Conservation (phyloP, 2,797 vertebrate genomes). For the Clarias pachynema region DNA sequence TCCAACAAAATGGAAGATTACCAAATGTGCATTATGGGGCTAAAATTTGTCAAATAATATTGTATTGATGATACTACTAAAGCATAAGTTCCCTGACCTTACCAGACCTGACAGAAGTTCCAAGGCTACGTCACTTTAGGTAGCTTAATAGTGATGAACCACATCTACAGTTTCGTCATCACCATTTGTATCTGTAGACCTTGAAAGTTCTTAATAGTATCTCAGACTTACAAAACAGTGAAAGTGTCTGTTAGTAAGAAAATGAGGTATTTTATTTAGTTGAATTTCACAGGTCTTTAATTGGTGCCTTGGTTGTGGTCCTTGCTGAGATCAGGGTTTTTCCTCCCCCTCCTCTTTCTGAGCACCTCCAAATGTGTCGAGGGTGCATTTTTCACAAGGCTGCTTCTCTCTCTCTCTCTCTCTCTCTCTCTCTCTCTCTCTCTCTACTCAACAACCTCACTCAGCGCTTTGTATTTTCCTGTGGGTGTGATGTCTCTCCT, state of each 20-base stretch:
- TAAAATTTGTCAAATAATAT: neutral
- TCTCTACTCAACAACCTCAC: slow-evolving; percentile 71
- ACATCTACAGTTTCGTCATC: slow-evolving; percentile 41
- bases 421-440: slow-evolving; percentile 59
- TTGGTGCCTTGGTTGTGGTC: slow-evolving; percentile 78
- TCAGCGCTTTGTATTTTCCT: slow-evolving; percentile 81
- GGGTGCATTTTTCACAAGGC: slow-evolving; percentile 74
- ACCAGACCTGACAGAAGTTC: slow-evolving; percentile 63
- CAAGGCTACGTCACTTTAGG: slow-evolving; percentile 65
- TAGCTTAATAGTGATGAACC: slow-evolving; percentile 67
- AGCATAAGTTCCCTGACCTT: neutral
- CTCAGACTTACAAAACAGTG: slow-evolving; percentile 58
- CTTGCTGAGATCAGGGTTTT: slow-evolving; percentile 79
- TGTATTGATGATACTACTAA: neutral
- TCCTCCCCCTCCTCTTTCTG: slow-evolving; percentile 69
- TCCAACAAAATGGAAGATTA: neutral
- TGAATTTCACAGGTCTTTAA: slow-evolving; percentile 77
- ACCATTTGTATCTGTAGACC: slow-evolving; percentile 28
- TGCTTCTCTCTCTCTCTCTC: slow-evolving; percentile 57
- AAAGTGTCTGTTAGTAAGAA: slow-evolving; percentile 66
- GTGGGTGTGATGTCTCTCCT: slow-evolving; percentile 81
- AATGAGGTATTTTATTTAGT: slow-evolving; percentile 64
- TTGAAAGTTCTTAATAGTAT: slow-evolving; percentile 47
- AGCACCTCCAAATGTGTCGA: slow-evolving; percentile 78
- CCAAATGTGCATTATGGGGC: neutral